Evolutionary conservation across 2,113 vertebrate genomes (phyloP), one percentile per base, ranked within the genome.

Genomic region (Nyctibius bracteatus): DNA sequence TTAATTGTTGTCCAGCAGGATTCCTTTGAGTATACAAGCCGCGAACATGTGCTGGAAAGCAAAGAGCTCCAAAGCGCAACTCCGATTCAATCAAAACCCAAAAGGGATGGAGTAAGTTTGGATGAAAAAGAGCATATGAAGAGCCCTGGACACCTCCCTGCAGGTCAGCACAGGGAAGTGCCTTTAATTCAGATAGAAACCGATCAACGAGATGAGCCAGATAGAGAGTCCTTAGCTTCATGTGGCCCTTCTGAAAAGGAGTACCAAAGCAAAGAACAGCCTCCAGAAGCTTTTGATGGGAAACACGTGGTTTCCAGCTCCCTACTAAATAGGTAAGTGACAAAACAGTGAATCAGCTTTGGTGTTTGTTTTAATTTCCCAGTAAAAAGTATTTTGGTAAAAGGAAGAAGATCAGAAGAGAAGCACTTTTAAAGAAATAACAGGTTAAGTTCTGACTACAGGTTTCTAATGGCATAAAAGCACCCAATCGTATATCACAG

Each of bases 141-240:
- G 6, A 91, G 92, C 66, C 57, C 65, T 24, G 96, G 91, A 22
- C 75, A 80, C 33, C 54, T 90, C 55, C 73, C 92, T 43, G 82
- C 78, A 71, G 92, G 74, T 65, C 93, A 93, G 57, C 97, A 97
- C 16, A 98, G 99, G 97, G 99, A 99, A 90, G 99, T 99, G 68
- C 99, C 99, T 87, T 97, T 99, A 91, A 99, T 99, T 97, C 99
- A 99, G 86, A 99, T 99, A 86, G 99, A 99, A 98, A 97, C 96
- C 6, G 99, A 99, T 96, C 99, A 99, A 89, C 98, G 95, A 95
- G 99, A 99, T 80, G 98, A 98, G 43, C 35, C 46, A 52, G 88
- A 74, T 57, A 93, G 91, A 87, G 95, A 97, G 43, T 87, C 83
- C 33, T 80, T 90, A 49, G 54, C 61, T 57, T 47, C 86, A 25